Evolutionary conservation across 2,113 vertebrate species (phyloP).

Genomic region (Engraulis encrasicolus): DNA sequence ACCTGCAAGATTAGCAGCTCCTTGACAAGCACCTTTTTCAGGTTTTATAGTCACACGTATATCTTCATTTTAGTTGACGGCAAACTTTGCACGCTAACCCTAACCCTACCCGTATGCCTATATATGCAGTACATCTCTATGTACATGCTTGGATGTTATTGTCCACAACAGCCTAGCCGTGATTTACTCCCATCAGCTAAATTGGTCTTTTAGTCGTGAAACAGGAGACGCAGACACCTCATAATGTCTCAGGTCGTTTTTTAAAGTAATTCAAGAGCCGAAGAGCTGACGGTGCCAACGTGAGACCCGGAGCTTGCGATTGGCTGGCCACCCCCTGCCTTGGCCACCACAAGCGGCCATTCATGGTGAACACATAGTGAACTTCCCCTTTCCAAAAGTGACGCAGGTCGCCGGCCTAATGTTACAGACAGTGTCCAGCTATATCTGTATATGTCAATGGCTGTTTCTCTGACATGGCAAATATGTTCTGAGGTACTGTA

Average conservation of each 20-base stretch:
- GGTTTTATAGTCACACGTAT: too few species aligned
- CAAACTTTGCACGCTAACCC: background rate
- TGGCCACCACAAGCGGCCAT: slow-evolving; percentile 8
- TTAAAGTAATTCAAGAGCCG: slow-evolving; percentile 7
- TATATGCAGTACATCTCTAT: background rate
- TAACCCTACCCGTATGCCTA: background rate
- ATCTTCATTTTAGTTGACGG: background rate
- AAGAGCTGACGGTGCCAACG: background rate
- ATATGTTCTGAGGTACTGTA: background rate
- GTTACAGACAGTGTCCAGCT: background rate
- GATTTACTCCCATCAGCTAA: background rate
- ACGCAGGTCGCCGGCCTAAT: background rate
- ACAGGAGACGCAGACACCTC: background rate
- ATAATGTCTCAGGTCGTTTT: slow-evolving; percentile 10
- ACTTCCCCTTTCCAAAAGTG: slow-evolving; percentile 6
- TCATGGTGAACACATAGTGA: background rate
- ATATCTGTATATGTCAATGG: slow-evolving; percentile 13
- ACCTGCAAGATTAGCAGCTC: slow-evolving; percentile 12
- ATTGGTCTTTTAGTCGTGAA: background rate
- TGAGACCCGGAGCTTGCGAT: background rate
- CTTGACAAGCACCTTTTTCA: background rate
- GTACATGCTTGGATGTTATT: background rate
- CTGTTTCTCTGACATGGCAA: slow-evolving; percentile 10
- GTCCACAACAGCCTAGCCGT: background rate
- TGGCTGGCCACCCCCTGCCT: slow-evolving; percentile 6